Conservation (phyloP, 2,113 vertebrate species). For the Meriones unguiculatus region DNA sequence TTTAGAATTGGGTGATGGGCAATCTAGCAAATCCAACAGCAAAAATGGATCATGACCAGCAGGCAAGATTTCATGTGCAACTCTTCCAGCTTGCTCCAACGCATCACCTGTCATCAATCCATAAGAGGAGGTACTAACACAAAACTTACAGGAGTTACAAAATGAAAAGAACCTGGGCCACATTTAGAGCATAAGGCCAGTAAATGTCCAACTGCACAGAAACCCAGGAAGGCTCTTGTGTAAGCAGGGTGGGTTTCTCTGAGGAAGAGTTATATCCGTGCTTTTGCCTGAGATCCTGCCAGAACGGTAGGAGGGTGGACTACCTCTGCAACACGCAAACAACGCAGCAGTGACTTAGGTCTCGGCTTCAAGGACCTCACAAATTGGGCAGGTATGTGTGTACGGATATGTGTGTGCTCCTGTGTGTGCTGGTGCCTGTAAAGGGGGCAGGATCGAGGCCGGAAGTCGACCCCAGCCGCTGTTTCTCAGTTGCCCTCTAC, state of each 20-base stretch:
- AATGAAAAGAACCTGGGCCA: constrained; percentile 42
- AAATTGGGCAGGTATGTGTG: background rate
- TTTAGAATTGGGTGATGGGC: background rate
- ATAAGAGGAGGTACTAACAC: background rate
- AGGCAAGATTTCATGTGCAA: background rate
- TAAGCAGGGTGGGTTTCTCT: background rate
- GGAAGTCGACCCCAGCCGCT: background rate
- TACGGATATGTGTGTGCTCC: background rate
- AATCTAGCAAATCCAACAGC: background rate
- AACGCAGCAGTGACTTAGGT: background rate
- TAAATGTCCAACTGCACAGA: background rate
- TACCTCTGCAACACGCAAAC: background rate
- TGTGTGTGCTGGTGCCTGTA: background rate
- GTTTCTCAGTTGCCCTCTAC: background rate
- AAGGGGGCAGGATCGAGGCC: background rate
- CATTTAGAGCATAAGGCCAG: background rate
- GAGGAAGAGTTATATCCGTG: background rate
- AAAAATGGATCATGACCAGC: background rate
- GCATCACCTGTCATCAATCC: background rate
- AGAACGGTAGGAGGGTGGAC: background rate
- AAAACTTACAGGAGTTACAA: constrained; percentile 26
- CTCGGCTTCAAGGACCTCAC: background rate
- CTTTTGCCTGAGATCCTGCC: background rate
- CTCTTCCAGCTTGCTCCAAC: background rate
- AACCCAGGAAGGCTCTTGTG: background rate